A percentile compares a stretch with the other conserved stretches of the same genome.
Evolutionary conservation across 2,888 invertebrate species (phyloP).

Genomic region (Clanis bilineata): DNA sequence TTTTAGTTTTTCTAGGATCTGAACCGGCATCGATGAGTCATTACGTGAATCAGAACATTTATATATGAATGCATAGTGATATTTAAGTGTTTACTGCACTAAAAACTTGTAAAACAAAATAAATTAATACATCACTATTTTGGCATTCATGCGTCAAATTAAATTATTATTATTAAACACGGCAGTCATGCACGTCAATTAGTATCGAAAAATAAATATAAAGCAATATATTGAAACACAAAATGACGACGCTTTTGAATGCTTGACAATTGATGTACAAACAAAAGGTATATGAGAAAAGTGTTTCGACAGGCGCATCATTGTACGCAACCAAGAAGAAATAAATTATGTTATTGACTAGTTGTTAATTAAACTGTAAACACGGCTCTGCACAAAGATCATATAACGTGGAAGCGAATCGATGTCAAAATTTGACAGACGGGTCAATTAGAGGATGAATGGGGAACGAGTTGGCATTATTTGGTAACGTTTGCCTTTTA

Average conservation of each 20-base stretch:
- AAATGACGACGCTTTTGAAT: constrained; percentile 24
- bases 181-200: not conserved
- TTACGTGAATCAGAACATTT: too few relatives aligned
- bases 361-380: constrained; percentile 46
- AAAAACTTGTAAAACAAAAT: too few relatives aligned
- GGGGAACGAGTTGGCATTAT: not conserved
- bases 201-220: not conserved
- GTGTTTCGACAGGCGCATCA: constrained; percentile 39
- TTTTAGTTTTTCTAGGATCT: too few relatives aligned
- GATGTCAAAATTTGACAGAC: constrained; percentile 48
- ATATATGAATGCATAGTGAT: too few relatives aligned
- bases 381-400: constrained; percentile 31
- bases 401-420: constrained; percentile 47
- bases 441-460: constrained; percentile 26
- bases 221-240: constrained; percentile 18
- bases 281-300: constrained; percentile 37
- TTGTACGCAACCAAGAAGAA: constrained; percentile 28
- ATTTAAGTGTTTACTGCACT: too few relatives aligned
- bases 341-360: constrained; percentile 46
- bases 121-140: not conserved
- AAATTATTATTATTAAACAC: not conserved
- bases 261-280: constrained; percentile 34
- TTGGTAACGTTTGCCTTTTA: not conserved
- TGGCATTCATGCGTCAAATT: not conserved
- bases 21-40: too few relatives aligned